phyloP scores from a whole-genome alignment of 2,113 vertebrate species.

The Dicaeum eximium region DNA sequence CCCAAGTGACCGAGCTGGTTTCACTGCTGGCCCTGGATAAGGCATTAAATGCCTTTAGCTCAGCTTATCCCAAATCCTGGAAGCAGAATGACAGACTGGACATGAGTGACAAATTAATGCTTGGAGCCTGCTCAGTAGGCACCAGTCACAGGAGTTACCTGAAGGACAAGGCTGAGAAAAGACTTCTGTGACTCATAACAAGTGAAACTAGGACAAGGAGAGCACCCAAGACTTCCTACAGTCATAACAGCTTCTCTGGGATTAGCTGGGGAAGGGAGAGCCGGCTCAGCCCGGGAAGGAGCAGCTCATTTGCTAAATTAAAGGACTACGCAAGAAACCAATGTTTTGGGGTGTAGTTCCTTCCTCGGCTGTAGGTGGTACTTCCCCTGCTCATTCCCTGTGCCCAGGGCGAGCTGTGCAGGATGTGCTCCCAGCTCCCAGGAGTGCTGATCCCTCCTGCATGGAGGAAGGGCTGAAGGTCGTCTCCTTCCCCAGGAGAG shows the following conservation, averaged over 20 bases:
- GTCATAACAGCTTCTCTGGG: not conserved
- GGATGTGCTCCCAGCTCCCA: not conserved
- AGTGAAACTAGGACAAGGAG: not conserved
- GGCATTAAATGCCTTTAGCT: not conserved
- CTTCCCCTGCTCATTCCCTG: not conserved
- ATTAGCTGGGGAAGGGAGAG: not conserved
- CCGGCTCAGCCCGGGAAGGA: not conserved
- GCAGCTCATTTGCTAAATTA: not conserved
- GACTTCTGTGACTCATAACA: not conserved
- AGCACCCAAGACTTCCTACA: not conserved
- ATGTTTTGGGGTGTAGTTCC: not conserved
- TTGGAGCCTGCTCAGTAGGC: not conserved
- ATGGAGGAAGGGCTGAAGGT: not conserved
- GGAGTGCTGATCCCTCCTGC: not conserved
- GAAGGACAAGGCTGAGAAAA: not conserved
- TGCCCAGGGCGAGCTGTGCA: accelerated
- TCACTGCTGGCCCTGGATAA: not conserved
- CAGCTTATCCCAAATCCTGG: not conserved
- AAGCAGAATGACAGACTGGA: not conserved
- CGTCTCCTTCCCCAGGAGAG: not conserved
- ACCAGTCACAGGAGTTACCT: not conserved
- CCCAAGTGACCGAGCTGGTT: not conserved
- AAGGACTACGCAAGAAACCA: not conserved
- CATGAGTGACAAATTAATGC: not conserved
- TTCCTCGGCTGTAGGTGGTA: not conserved